Percentiles rank a stretch among this genome's conserved stretches.
These are phyloP conservation scores for Ephialtes manifestator DNA, from an alignment of 2,888 invertebrate species.

Conservation along the genomic window DNA sequence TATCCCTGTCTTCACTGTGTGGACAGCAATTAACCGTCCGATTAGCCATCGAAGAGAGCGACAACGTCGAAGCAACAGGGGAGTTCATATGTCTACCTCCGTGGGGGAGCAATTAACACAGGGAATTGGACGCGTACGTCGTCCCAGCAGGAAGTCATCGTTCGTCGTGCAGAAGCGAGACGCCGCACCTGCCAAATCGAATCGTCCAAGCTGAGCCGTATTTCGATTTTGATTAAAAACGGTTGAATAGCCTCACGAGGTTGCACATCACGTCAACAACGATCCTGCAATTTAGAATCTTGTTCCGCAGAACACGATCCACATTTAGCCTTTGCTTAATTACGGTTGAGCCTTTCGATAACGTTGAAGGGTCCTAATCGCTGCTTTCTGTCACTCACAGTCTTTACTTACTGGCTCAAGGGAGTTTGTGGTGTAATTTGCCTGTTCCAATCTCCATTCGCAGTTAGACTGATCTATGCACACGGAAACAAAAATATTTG, in stretches of 20 bases:
- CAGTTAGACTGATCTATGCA: background rate
- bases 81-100: slow-evolving; percentile 35
- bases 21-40: slow-evolving; percentile 66
- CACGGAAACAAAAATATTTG: no score
- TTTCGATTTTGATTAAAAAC: slow-evolving; percentile 65
- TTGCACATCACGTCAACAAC: background rate
- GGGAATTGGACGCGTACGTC: slow-evolving; percentile 67
- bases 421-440: background rate
- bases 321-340: background rate
- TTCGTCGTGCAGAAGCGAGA: slow-evolving; percentile 54
- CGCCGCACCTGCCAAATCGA: slow-evolving; percentile 68
- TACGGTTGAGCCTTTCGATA: background rate
- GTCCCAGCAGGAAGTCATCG: slow-evolving; percentile 72
- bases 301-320: slow-evolving; percentile 12
- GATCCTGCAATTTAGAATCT: background rate
- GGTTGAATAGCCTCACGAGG: slow-evolving; percentile 12
- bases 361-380: slow-evolving; percentile 2
- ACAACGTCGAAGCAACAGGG: slow-evolving; percentile 42
- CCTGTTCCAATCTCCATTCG: background rate
- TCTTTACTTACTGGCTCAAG: background rate
- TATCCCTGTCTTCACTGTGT: slow-evolving; percentile 37
- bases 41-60: slow-evolving; percentile 52
- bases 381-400: slow-evolving; percentile 5
- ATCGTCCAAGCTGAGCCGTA: slow-evolving; percentile 60
- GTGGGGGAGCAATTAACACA: slow-evolving; percentile 66